phyloP scores from a whole-genome alignment of 2,113 vertebrate genomes.

The Tapirus terrestris region DNA sequence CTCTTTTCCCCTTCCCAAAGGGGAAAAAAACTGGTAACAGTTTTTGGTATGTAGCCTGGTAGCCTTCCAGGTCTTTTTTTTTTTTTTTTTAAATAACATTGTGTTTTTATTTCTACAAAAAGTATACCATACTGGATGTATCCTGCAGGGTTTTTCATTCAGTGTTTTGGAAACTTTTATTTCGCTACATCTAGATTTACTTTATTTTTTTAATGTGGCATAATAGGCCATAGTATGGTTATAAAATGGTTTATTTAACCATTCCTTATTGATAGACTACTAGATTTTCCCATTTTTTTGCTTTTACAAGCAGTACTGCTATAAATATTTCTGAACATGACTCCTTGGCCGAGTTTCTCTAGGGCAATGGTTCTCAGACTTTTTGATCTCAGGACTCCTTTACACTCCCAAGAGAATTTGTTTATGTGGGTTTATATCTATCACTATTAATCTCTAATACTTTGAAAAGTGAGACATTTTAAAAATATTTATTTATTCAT shows the following conservation, averaged over 20 bases:
- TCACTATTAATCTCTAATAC: neutral
- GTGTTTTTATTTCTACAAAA: constrained; percentile 51
- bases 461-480: neutral
- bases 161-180: constrained; percentile 50
- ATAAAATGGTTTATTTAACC: constrained; percentile 20
- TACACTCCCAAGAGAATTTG: neutral
- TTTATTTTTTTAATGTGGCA: neutral
- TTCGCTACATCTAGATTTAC: constrained; percentile 2
- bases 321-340: neutral
- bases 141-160: neutral
- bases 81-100: neutral
- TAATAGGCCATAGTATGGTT: neutral
- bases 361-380: constrained; percentile 16
- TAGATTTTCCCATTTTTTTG: neutral
- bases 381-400: neutral
- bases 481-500: neutral
- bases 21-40: neutral
- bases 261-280: constrained; percentile 21
- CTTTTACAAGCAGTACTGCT: constrained; percentile 22
- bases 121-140: neutral
- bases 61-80: neutral
- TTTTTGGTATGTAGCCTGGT: constrained; percentile 44
- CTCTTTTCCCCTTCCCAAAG: neutral
- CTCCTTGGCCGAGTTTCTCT: neutral
- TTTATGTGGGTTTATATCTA: neutral